These are phyloP conservation scores for Engraulis encrasicolus DNA, from an alignment of 2,113 vertebrate species.

Conservation along the genomic window DNA sequence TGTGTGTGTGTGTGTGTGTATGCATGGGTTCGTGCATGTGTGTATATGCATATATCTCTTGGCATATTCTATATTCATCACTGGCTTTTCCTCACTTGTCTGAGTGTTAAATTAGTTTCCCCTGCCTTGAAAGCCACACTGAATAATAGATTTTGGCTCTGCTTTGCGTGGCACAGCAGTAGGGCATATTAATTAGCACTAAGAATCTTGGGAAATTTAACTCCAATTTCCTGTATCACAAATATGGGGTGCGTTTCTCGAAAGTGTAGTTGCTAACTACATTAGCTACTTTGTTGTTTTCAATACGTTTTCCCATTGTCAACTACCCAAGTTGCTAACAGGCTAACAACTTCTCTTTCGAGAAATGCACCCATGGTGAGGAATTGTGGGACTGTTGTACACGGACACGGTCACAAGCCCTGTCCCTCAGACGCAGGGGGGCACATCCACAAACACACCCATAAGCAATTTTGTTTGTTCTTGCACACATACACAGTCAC, in stretches of 20 bases:
- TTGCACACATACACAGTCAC: too few relatives aligned
- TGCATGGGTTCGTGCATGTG: too few relatives aligned
- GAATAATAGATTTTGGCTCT: not conserved
- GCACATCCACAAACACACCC: slow-evolving; percentile 42
- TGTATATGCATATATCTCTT: not conserved
- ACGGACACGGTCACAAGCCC: not conserved
- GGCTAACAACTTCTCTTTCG: too few relatives aligned
- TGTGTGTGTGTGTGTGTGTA: too few relatives aligned
- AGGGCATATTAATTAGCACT: not conserved
- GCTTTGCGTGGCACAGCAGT: not conserved
- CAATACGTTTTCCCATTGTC: too few relatives aligned
- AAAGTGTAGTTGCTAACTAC: too few relatives aligned
- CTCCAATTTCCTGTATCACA: not conserved
- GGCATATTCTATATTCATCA: not conserved
- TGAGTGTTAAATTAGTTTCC: not conserved
- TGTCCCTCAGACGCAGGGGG: slow-evolving; percentile 14
- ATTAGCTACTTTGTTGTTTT: too few relatives aligned
- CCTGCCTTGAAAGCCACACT: not conserved
- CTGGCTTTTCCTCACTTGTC: not conserved
- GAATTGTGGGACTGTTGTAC: not conserved
- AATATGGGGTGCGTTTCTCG: too few relatives aligned
- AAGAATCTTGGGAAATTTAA: not conserved
- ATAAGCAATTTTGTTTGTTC: too few relatives aligned
- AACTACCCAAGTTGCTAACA: too few relatives aligned
- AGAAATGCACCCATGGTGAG: too few relatives aligned